A percentile compares a stretch with the other conserved stretches of the same genome.
phyloP scores from a whole-genome alignment of 2,113 vertebrate species.

The Herpailurus yagouaroundi region DNA sequence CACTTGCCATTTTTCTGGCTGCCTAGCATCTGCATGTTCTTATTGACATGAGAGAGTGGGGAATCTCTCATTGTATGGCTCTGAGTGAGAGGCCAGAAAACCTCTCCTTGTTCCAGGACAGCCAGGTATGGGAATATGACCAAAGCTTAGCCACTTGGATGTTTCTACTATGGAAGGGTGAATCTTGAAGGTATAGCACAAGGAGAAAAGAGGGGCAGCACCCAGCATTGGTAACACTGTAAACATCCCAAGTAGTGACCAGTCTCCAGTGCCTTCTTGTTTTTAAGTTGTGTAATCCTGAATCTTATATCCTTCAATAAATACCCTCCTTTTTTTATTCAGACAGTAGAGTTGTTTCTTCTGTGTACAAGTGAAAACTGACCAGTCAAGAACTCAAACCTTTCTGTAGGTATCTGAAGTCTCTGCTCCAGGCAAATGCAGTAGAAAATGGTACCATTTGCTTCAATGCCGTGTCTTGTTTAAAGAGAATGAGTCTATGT shows the following conservation, averaged over 20 bases:
- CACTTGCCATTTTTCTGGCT: background rate
- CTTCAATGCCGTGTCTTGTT: background rate
- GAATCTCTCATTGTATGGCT: background rate
- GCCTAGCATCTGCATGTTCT: background rate
- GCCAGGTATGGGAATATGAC: background rate
- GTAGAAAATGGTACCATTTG: background rate
- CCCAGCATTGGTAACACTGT: background rate
- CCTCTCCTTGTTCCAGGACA: background rate
- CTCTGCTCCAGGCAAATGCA: background rate
- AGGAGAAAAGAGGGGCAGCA: background rate
- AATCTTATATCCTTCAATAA: background rate
- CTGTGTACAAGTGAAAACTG: background rate
- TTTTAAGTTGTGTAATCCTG: background rate
- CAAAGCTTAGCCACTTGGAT: background rate
- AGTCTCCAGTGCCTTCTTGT: background rate
- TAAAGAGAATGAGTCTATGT: background rate
- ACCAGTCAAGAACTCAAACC: background rate
- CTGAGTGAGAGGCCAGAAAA: background rate
- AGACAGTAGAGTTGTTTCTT: background rate
- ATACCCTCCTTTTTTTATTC: background rate
- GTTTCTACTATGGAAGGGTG: background rate
- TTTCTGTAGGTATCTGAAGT: background rate
- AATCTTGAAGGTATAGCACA: background rate
- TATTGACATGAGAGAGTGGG: background rate
- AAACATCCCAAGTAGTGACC: background rate